Base-by-base conservation (phyloP, 1,140 invertebrate species). In the Philotrypesis tridentata region DNA sequence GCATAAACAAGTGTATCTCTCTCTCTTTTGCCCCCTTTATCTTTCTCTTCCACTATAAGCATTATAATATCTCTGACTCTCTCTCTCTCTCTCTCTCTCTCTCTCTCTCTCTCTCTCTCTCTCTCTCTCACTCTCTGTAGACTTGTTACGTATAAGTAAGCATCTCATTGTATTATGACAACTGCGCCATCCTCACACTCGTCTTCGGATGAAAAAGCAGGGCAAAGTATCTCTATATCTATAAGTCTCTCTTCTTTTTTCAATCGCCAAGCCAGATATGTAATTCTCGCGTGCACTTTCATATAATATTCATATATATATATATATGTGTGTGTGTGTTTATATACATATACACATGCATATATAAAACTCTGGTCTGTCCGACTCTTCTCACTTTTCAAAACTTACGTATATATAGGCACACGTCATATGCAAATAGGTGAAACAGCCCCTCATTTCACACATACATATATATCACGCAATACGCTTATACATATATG, bases 221-320 rank as follows among this genome's bases (percentile, higher is more conserved):
- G 48, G 71, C 79, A n/a, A 67, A 31, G 60, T 37, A 74, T 80
- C 17, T 55, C 48, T 14, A 43, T 43, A 43, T 43, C 40, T 43
- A n/a, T n/a, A 55, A 55, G 48, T 55, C 48, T 55, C 48, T 55
- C 33, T 37, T 40, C 31, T 80, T 65, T 73, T 80, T 80, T 74
- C 61, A 48, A 33, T 80, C 79, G 60, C 31, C 71, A 17, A 29
- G 14, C 29, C 70, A 72, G 31, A 73, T 60, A 70, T 70, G 29
- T 70, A 70, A 37, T 37, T 25, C 29, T 70, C 29, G 29, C 21
- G 48, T 55, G 48, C 48, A 55, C 21, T 17, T 55, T 55, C 48
- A 55, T 55, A 55, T 55, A 55, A 55, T n/a, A 55, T 55, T 21
- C 21, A 48, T 48, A 48, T 21, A n/a, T 72, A 29, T 17, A 21